phyloP scores from a whole-genome alignment of 2,113 vertebrate species.

The Clarias macrocephalus region DNA sequence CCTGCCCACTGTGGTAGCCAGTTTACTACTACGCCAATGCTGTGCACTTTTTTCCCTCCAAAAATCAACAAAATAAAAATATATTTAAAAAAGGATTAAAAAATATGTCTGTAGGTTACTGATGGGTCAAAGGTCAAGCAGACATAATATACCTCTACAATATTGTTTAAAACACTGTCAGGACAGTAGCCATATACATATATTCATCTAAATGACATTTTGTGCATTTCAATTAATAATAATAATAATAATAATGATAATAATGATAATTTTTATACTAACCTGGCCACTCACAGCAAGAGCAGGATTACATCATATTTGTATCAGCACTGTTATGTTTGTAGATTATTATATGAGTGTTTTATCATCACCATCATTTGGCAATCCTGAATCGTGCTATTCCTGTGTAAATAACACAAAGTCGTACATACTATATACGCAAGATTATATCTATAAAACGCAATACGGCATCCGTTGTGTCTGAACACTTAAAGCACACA shows the following conservation, averaged over 20 bases:
- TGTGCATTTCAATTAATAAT: background rate
- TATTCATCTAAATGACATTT: slow-evolving; percentile 5
- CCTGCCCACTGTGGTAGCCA: slow-evolving; percentile 67
- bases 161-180: slow-evolving; percentile 17
- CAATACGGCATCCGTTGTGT: slow-evolving; percentile 28
- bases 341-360: background rate
- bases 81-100: slow-evolving; percentile 26
- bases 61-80: slow-evolving; percentile 9
- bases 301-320: background rate
- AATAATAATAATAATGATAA: too few species aligned
- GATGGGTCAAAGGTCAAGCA: slow-evolving; percentile 41
- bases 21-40: slow-evolving; percentile 21
- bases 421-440: background rate
- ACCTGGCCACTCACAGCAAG: background rate
- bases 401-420: background rate
- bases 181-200: slow-evolving; percentile 31
- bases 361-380: background rate
- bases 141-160: slow-evolving; percentile 24
- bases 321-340: background rate
- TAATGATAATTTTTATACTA: too few species aligned
- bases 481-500: background rate
- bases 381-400: background rate
- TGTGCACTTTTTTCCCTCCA: slow-evolving; percentile 9
- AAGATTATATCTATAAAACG: background rate
- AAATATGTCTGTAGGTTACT: slow-evolving; percentile 52